Base-by-base conservation (phyloP, 2,888 invertebrate genomes). In the Drosophila rubida region DNA sequence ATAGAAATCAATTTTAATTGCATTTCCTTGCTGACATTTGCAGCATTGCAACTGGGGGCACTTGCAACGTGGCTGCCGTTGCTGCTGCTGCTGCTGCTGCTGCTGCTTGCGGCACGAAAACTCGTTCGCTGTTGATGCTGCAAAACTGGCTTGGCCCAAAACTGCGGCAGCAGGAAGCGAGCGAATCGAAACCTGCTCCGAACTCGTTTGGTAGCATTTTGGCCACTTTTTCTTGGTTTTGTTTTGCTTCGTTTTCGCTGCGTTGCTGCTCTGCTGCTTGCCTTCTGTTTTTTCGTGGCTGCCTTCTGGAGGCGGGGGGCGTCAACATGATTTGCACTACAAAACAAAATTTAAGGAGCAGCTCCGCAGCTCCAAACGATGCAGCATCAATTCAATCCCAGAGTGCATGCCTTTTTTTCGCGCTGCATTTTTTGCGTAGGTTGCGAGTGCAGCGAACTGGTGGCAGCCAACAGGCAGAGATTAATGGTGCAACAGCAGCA, bases 361-460 rank as follows among this genome's bases (percentile, higher is more conserved):
- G 83, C 67, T 71, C 45, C 59, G 62, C n/a, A n/a, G n/a, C n/a
- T n/a, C 69, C 63, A 54, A 60, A 30, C 9, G 9, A 3, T 30
- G 41, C 72, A 62, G 69, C 69, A 58, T 50, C 72, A 50, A 54
- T 23, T 41, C 41, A 39, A 42, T 13, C 9, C 30, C 25, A n/a
- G n/a, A n/a, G 51, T 9, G 27, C 51, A 41, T 41, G 85, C 82
- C 87, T 80, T 64, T 78, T 87, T 87, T 84, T 87, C 87, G 83
- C 87, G 87, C 87, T 85, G 87, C 86, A 85, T 85, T 87, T 82
- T 83, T 83, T 78, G 82, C 85, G 82, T 87, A 84, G 87, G 82
- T 14, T 39, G 55, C 25, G 77, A 82, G 80, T 83, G 80, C 86
- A 81, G 83, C 81, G 84, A 86, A 83, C 87, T 80, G 82, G 82